A percentile compares a stretch with the other conserved stretches of the same genome.
These are phyloP conservation scores for Leptinotarsa defecta DNA, from an alignment of 1,140 invertebrate genomes.

Conservation along the genomic window DNA sequence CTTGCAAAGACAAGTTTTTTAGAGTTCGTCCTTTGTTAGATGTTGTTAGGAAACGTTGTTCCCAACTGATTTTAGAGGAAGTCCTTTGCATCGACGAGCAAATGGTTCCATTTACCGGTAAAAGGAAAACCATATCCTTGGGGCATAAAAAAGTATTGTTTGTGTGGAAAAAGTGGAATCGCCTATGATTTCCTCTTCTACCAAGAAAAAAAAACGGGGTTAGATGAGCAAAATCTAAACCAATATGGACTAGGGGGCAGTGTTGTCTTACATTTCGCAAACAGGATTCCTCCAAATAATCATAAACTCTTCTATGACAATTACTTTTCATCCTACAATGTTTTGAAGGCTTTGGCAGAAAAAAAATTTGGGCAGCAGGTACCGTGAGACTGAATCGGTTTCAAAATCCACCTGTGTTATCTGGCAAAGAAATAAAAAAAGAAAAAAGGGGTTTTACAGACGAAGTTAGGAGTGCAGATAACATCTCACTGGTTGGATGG, in stretches of 20 bases:
- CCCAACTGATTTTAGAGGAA: slow-evolving; percentile 27
- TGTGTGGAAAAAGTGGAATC: no score
- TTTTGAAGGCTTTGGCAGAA: slow-evolving; percentile 47
- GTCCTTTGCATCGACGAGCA: slow-evolving; percentile 11
- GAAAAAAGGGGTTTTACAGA: slow-evolving; percentile 45
- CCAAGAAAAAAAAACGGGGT: slow-evolving; percentile 26
- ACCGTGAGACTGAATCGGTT: no score
- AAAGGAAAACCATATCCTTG: no score
- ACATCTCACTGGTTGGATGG: not conserved
- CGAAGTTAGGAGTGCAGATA: not conserved
- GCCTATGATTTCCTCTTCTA: slow-evolving; percentile 32
- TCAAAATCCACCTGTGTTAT: no score
- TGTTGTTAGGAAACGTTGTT: not conserved
- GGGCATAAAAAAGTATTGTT: no score
- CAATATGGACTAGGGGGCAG: slow-evolving; percentile 26
- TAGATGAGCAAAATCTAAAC: slow-evolving; percentile 7
- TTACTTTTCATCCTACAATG: slow-evolving; percentile 53
- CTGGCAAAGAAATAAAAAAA: slow-evolving; percentile 32
- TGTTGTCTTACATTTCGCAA: slow-evolving; percentile 38
- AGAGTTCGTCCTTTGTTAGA: not conserved
- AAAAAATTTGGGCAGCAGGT: no score
- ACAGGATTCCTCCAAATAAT: slow-evolving; percentile 47
- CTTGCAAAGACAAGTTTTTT: not conserved
- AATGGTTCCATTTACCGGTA: slow-evolving; percentile 6
- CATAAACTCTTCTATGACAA: slow-evolving; percentile 37